These are phyloP conservation scores for Datnioides undecimradiatus DNA, from an alignment of 2,113 vertebrate genomes.

Conservation along the genomic window DNA sequence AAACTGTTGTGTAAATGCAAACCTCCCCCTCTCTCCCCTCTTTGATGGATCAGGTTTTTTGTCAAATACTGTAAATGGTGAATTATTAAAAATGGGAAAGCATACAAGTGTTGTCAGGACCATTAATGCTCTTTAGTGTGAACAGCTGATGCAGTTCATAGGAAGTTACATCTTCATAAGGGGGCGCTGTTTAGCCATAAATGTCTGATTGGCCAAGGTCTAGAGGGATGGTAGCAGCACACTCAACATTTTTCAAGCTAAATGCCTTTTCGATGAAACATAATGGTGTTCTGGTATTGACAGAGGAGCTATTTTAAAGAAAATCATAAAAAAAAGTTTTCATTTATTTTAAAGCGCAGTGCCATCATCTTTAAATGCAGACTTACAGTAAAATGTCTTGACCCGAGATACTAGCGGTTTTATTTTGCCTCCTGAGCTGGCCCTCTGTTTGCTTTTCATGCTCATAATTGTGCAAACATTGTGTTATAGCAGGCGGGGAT, in stretches of 20 bases:
- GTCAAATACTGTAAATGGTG: slow-evolving; percentile 38
- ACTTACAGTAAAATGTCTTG: background rate
- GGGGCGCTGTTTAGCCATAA: slow-evolving; percentile 71
- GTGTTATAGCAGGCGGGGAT: background rate
- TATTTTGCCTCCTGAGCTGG: slow-evolving; percentile 2
- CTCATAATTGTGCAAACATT: slow-evolving; percentile 9
- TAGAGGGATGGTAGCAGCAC: background rate
- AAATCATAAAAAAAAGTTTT: background rate
- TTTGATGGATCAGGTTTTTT: background rate
- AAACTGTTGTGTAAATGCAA: too few species aligned
- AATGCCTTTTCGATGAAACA: slow-evolving; percentile 12
- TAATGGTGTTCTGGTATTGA: background rate
- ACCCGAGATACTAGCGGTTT: background rate
- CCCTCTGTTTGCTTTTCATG: slow-evolving; percentile 2
- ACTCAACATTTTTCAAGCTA: slow-evolving; percentile 7
- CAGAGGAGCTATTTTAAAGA: background rate
- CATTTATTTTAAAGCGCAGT: background rate
- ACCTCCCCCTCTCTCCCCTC: background rate
- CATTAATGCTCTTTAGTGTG: background rate
- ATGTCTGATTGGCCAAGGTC: background rate
- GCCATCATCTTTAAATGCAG: background rate
- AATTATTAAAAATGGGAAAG: slow-evolving; percentile 39
- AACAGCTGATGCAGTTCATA: background rate
- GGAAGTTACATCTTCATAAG: slow-evolving; percentile 35
- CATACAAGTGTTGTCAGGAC: background rate